Evolutionary conservation across 2,113 vertebrate genomes (phyloP).

Genomic region (Eulemur rufifrons): DNA sequence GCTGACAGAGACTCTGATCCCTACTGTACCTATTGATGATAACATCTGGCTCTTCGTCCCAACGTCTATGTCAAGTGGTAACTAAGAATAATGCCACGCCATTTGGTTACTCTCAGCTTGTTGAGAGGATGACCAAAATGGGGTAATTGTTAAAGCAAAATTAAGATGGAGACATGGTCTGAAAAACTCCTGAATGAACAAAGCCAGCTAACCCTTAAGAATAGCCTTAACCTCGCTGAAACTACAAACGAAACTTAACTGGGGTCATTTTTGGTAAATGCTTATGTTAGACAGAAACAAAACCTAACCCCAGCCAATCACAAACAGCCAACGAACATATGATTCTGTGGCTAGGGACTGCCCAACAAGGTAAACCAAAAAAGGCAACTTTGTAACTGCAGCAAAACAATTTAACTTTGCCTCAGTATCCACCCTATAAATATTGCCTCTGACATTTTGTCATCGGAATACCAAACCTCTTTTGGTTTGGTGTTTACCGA

Average conservation of each 20-base stretch:
- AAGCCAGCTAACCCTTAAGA: background rate
- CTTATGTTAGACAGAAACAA: background rate
- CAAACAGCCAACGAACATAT: background rate
- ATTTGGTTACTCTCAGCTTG: background rate
- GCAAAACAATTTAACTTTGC: background rate
- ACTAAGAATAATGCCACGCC: background rate
- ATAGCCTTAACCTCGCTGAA: background rate
- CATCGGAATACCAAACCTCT: background rate
- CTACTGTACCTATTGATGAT: too few species aligned
- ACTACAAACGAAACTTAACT: background rate
- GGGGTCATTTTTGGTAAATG: background rate
- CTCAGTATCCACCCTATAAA: background rate
- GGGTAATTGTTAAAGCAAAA: background rate
- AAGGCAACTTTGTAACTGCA: background rate
- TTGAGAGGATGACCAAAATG: background rate
- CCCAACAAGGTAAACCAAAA: background rate
- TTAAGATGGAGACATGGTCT: background rate
- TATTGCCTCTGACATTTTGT: background rate
- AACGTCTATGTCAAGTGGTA: background rate
- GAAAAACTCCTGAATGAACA: background rate
- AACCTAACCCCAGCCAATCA: background rate
- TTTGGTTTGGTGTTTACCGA: background rate
- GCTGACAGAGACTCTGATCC: background rate
- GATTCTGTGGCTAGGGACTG: background rate
- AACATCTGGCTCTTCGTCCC: background rate